phyloP scores from a whole-genome alignment of 2,113 vertebrate species.

The Peromyscus leucopus region DNA sequence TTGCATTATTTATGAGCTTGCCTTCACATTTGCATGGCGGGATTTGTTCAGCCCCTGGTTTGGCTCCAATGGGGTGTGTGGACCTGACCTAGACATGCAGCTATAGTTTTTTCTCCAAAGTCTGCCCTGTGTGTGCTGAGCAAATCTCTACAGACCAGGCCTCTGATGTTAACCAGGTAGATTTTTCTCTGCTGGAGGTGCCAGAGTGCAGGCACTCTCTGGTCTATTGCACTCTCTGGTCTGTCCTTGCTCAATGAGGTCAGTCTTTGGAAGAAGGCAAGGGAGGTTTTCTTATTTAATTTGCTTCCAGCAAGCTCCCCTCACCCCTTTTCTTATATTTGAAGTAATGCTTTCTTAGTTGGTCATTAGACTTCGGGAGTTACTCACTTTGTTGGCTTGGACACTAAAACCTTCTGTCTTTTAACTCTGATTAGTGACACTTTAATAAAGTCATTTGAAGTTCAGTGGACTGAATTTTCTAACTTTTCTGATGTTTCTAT shows the following conservation, averaged over 20 bases:
- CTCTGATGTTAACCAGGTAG: slow-evolving; percentile 44
- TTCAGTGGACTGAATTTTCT: slow-evolving; percentile 98
- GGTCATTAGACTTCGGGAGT: slow-evolving; percentile 91
- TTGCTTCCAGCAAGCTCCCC: slow-evolving; percentile 85
- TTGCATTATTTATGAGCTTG: slow-evolving; percentile 48
- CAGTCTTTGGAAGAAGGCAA: slow-evolving; percentile 86
- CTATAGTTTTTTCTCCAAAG: background rate
- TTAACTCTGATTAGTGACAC: slow-evolving; percentile 98
- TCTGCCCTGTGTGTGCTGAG: background rate
- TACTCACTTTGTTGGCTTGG: slow-evolving; percentile 91
- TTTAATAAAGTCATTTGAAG: slow-evolving; percentile 99
- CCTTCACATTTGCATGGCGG: slow-evolving; percentile 29
- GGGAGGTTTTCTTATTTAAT: slow-evolving; percentile 85
- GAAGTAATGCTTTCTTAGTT: slow-evolving; percentile 91
- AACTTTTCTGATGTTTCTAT: slow-evolving; percentile 98
- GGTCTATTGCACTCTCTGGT: slow-evolving; percentile 70
- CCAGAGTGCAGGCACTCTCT: background rate
- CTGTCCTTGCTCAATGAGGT: slow-evolving; percentile 87
- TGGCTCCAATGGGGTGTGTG: background rate
- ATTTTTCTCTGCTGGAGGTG: slow-evolving; percentile 5
- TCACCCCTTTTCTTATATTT: slow-evolving; percentile 79
- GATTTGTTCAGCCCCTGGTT: slow-evolving; percentile 24
- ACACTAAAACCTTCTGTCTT: slow-evolving; percentile 96
- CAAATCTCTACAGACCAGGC: background rate
- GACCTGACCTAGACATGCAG: background rate